Evolutionary conservation across 2,113 vertebrate species (phyloP).

Genomic region (Indicator indicator): DNA sequence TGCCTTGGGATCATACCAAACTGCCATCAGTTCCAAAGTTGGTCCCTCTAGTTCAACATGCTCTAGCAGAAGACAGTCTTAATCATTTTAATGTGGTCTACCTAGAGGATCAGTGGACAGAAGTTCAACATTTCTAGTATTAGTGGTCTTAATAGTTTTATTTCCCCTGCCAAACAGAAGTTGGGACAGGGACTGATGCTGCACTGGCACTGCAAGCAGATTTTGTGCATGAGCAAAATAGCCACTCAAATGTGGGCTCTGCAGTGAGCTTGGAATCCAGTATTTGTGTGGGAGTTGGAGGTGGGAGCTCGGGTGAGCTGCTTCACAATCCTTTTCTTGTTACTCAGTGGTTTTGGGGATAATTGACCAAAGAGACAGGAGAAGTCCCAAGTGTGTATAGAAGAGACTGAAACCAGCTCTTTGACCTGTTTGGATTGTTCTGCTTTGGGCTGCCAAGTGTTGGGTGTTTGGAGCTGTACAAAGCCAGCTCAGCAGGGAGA

Average conservation of each 20-base stretch:
- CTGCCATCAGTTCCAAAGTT: too few species aligned
- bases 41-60: neutral
- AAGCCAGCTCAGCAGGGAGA: neutral
- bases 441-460: neutral
- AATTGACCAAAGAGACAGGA: neutral
- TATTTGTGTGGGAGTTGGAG: neutral
- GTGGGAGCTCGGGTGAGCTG: neutral
- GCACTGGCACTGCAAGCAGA: neutral
- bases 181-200: neutral
- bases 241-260: neutral
- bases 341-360: neutral
- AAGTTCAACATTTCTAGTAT: neutral
- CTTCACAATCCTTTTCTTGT: neutral
- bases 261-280: neutral
- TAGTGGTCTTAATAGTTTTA: neutral
- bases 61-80: neutral
- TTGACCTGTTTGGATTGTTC: rapidly evolving
- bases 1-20: too few species aligned
- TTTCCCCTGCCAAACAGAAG: neutral
- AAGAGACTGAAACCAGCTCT: neutral
- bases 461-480: neutral
- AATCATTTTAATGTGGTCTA: neutral
- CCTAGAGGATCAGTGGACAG: neutral
- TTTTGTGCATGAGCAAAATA: neutral
- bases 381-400: neutral